Base-by-base conservation (phyloP, 2,888 invertebrate genomes). In the Mesoligia furuncula region DNA sequence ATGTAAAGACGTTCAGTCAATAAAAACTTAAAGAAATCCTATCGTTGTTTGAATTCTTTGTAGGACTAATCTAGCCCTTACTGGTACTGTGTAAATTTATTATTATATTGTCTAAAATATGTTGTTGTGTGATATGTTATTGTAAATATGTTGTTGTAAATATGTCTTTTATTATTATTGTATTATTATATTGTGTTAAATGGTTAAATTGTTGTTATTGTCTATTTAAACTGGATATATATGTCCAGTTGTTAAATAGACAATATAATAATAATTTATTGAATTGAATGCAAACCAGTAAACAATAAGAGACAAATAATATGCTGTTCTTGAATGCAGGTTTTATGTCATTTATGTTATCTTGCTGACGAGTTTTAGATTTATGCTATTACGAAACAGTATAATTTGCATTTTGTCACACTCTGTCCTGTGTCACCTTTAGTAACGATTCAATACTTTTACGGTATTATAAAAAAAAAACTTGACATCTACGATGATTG, bases 321-420 rank as follows among this genome's bases (percentile, higher is more conserved):
- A 11, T 48, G 20, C 20, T 64, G n/a, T 31, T 39, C 27, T 5
- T 71, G 36, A 67, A 67, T 51, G 36, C n/a, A 54, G 31, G 9
- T 51, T 51, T 69, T 67, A 57, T 73, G 15, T 45, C 45, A 65
- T 51, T 65, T 15, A 36, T 65, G 5, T 65, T 27, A 42, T n/a
- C 24, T 45, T 31, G 27, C 71, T 79, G 64, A 80, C 67, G 80
- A 83, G 66, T 77, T 74, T 76, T 73, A 64, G 39, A 79, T 75
- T 73, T 66, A 69, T 65, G 39, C n/a, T 59, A 31, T 80, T 70
- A 69, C 11, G 54, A 65, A 71, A 80, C 9, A 15, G n/a, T 51
- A 65, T 36, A 81, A 78, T 85, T 78, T 84, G 13, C 57, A 54
- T 78, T 77, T 78, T 39, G 81, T 75, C 71, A 84, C 75, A 57